phyloP scores from a whole-genome alignment of 2,888 invertebrate genomes.

The Agrilus cyanescens region DNA sequence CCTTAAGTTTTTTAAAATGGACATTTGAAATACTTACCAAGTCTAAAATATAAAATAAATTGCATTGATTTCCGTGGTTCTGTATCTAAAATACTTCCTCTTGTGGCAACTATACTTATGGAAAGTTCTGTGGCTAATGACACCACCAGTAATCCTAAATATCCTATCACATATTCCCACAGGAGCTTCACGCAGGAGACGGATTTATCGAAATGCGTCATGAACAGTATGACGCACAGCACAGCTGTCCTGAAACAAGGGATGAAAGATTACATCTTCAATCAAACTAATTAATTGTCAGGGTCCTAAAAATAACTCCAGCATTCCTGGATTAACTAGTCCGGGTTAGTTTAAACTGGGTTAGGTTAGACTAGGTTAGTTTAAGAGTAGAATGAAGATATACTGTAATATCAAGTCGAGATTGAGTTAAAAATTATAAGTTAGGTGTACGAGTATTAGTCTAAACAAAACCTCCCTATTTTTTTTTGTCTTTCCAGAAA shows the following conservation, averaged over 20 bases:
- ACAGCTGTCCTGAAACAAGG: conserved; percentile 43
- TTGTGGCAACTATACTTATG: conserved; percentile 56
- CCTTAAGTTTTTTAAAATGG: neutral
- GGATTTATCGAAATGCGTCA: conserved; percentile 39
- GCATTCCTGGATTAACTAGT: too few species aligned
- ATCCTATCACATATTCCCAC: conserved; percentile 44
- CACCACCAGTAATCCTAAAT: conserved; percentile 40
- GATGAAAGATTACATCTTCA: neutral
- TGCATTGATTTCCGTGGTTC: conserved; percentile 55
- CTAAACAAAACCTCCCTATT: too few species aligned
- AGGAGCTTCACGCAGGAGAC: conserved; percentile 34
- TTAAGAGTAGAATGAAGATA: too few species aligned
- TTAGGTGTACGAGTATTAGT: too few species aligned
- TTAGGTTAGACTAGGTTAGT: too few species aligned
- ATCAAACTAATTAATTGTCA: too few species aligned
- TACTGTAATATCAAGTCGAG: too few species aligned
- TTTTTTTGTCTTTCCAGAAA: too few species aligned
- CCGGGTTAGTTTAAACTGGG: too few species aligned
- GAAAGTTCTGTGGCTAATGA: conserved; percentile 50
- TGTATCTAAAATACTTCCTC: conserved; percentile 64
- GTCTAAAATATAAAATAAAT: conserved; percentile 58
- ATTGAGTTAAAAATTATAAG: too few species aligned
- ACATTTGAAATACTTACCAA: conserved; percentile 42
- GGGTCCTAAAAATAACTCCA: too few species aligned
- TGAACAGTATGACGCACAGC: conserved; percentile 26